These are phyloP conservation scores for Netelia inedita DNA, from an alignment of 2,888 invertebrate species.

Conservation along the genomic window DNA sequence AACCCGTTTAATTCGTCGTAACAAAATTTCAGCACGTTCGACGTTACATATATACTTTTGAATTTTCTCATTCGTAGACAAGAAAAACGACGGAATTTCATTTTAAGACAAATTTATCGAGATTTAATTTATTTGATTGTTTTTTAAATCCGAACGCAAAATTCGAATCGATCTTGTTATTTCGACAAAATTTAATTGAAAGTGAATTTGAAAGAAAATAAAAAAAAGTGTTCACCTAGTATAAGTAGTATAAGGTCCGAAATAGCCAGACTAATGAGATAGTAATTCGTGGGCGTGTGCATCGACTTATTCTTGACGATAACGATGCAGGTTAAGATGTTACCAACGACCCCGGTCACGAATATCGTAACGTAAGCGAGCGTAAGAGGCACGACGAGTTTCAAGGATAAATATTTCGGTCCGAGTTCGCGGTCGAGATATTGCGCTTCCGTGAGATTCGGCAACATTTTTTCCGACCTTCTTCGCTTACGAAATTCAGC, in stretches of 20 bases:
- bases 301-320: slow-evolving; percentile 92
- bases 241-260: slow-evolving; percentile 93
- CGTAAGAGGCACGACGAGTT: slow-evolving; percentile 87
- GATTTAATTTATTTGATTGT: too few relatives aligned
- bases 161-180: too few relatives aligned
- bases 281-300: slow-evolving; percentile 97
- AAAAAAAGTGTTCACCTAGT: slow-evolving; percentile 89
- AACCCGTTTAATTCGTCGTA: slow-evolving; percentile 40
- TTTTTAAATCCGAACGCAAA: too few relatives aligned
- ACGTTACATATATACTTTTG: background rate
- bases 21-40: slow-evolving; percentile 30
- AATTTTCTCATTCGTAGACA: background rate
- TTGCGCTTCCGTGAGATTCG: slow-evolving; percentile 82
- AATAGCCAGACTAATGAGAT: slow-evolving; percentile 94
- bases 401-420: slow-evolving; percentile 84
- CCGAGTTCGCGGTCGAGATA: slow-evolving; percentile 83
- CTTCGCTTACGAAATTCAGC: slow-evolving; percentile 8
- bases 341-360: slow-evolving; percentile 93
- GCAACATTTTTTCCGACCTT: slow-evolving; percentile 48
- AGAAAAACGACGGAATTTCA: too few relatives aligned
- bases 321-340: slow-evolving; percentile 93
- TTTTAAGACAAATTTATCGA: too few relatives aligned
- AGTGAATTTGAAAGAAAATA: background rate
- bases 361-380: slow-evolving; percentile 92
- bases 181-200: background rate